Percentiles rank a stretch among this genome's conserved stretches.
Evolutionary conservation across 2,888 invertebrate genomes (phyloP).

Genomic region (Dioctria linearis): DNA sequence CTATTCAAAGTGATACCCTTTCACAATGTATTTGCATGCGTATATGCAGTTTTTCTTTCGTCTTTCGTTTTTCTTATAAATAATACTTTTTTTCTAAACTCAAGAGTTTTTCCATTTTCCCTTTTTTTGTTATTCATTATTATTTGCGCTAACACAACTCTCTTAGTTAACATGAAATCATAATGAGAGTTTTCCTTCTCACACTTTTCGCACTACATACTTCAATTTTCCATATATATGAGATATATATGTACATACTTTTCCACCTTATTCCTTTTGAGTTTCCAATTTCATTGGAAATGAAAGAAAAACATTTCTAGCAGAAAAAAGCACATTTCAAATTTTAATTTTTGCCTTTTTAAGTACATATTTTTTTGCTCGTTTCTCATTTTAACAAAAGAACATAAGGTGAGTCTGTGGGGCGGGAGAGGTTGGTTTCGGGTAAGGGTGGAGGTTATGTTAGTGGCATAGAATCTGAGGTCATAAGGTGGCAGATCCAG

Average conservation of each 20-base stretch:
- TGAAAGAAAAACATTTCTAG: not conserved
- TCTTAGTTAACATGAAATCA: not conserved
- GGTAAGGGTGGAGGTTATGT: no score
- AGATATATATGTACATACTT: no score
- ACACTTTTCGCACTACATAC: not conserved
- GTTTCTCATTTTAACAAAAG: not conserved
- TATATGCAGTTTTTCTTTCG: not conserved
- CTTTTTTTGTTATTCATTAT: not conserved
- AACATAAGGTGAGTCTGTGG: not conserved
- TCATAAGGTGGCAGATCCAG: not conserved
- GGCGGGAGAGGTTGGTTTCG: not conserved
- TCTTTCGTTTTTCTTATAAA: conserved; percentile 1
- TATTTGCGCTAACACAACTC: not conserved
- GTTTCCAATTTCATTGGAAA: not conserved
- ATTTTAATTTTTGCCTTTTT: not conserved
- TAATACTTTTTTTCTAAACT: not conserved
- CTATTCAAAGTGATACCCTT: not conserved
- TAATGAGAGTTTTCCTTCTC: not conserved
- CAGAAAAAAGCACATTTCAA: not conserved
- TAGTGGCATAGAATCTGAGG: not conserved
- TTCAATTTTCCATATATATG: no score
- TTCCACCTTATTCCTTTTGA: not conserved
- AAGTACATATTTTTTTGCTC: not conserved
- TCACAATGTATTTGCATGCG: not conserved
- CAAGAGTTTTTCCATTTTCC: not conserved